Conservation (phyloP, 1,140 invertebrate species). For the Hestina assimilis region DNA sequence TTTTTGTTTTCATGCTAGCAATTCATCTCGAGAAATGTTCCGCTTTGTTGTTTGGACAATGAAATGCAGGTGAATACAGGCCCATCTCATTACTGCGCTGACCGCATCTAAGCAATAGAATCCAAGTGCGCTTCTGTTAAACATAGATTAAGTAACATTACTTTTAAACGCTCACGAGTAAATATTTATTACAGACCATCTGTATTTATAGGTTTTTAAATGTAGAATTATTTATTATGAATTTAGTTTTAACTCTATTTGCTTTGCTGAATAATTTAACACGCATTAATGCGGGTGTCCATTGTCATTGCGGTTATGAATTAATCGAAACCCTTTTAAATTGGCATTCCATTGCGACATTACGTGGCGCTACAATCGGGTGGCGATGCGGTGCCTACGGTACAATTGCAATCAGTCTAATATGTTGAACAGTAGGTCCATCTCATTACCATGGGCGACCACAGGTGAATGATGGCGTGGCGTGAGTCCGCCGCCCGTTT, state of each 20-base stretch:
- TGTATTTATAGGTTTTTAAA: too few relatives aligned
- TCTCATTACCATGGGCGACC: conserved; percentile 76
- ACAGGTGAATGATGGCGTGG: conserved; percentile 74
- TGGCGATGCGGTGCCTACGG: conserved; percentile 31
- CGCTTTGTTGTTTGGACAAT: conserved; percentile 21
- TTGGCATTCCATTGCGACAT: conserved; percentile 34
- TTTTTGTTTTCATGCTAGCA: conserved; percentile 7
- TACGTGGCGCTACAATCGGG: conserved; percentile 30
- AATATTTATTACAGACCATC: too few relatives aligned
- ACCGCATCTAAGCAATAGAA: conserved; percentile 52
- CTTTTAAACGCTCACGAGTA: too few relatives aligned
- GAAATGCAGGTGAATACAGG: conserved; percentile 30
- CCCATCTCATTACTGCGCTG: conserved; percentile 59
- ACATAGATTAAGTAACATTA: neutral
- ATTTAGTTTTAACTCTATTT: conserved; percentile 3
- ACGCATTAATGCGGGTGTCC: conserved; percentile 20
- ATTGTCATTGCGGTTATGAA: conserved; percentile 36
- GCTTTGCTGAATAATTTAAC: conserved; percentile 27
- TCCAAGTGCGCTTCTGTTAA: conserved; percentile 31
- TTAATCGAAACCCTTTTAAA: conserved; percentile 37
- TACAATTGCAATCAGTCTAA: conserved; percentile 75
- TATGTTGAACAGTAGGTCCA: conserved; percentile 74
- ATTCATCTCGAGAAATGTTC: conserved; percentile 10
- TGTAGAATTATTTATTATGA: too few relatives aligned
- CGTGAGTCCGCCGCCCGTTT: conserved; percentile 59